Percentiles rank a stretch among this genome's conserved stretches.
Evolutionary conservation across 1,140 invertebrate species (phyloP).

Genomic region (Holcopasites calliopsidis): DNA sequence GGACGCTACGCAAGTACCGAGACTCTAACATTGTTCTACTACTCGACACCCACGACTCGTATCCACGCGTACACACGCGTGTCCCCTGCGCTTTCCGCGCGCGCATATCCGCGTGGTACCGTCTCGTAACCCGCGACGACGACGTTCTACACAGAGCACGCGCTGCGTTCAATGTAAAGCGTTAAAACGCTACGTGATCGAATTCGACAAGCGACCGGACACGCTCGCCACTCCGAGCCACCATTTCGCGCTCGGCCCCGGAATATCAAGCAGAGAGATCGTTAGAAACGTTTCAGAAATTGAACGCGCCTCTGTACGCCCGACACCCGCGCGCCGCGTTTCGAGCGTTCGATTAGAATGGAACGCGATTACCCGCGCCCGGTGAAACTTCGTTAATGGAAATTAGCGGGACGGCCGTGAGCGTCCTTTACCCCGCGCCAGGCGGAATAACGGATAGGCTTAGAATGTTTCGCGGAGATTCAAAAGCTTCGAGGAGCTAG

Average conservation of each 20-base stretch:
- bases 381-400: constrained; percentile 27
- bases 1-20: no score
- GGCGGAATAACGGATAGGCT: neutral
- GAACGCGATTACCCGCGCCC: constrained; percentile 23
- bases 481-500: no score
- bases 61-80: constrained; percentile 61
- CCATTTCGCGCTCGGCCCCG: constrained; percentile 60
- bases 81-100: constrained; percentile 37
- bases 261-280: constrained; percentile 68
- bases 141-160: constrained; percentile 69
- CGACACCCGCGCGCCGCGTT: neutral
- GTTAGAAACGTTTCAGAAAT: constrained; percentile 67
- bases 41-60: constrained; percentile 58
- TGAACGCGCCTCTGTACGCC: constrained; percentile 36
- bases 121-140: constrained; percentile 29
- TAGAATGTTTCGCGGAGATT: no score
- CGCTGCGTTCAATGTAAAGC: constrained; percentile 72
- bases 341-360: constrained; percentile 36
- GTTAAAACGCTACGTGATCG: constrained; percentile 70
- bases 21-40: constrained; percentile 51
- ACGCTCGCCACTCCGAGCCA: constrained; percentile 63
- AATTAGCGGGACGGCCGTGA: neutral
- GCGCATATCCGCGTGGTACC: constrained; percentile 18
- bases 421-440: constrained; percentile 12
- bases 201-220: constrained; percentile 68